Conservation (phyloP, 2,888 invertebrate genomes). For the Holacanthella duospinosa region DNA sequence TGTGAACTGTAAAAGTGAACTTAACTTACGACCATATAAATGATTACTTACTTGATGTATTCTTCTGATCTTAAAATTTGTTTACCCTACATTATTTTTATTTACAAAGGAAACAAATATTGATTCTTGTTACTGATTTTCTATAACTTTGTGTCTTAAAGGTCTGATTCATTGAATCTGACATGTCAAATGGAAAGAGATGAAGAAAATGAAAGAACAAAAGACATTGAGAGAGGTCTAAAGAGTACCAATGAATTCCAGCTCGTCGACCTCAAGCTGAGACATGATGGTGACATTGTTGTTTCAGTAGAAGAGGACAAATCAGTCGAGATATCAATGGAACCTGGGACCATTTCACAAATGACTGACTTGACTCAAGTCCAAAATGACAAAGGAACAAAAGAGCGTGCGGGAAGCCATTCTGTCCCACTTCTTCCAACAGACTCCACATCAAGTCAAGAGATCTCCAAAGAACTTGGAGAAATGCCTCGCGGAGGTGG, state of each 20-base stretch:
- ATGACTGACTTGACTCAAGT: neutral
- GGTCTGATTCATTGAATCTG: neutral
- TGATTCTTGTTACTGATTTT: neutral
- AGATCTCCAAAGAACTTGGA: neutral
- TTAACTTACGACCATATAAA: too few relatives aligned
- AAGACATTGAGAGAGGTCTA: neutral
- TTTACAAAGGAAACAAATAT: slow-evolving; percentile 16
- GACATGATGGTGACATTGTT: neutral
- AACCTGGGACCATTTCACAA: neutral
- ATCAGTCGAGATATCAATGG: neutral
- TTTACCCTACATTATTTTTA: too few relatives aligned
- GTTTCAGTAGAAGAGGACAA: neutral
- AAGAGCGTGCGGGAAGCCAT: neutral
- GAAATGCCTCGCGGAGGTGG: neutral
- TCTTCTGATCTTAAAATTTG: too few relatives aligned
- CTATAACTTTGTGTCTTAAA: too few relatives aligned
- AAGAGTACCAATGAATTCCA: neutral
- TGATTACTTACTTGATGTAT: too few relatives aligned
- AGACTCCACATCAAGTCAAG: neutral
- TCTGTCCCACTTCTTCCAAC: too few relatives aligned
- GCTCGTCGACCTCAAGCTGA: neutral
- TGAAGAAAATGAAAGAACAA: neutral
- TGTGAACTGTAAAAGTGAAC: too few relatives aligned
- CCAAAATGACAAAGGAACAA: neutral
- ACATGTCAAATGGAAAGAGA: neutral